Percentiles rank a stretch among this genome's conserved stretches.
Conservation (phyloP, 2,888 invertebrate genomes). For the Brenthis hecate region DNA sequence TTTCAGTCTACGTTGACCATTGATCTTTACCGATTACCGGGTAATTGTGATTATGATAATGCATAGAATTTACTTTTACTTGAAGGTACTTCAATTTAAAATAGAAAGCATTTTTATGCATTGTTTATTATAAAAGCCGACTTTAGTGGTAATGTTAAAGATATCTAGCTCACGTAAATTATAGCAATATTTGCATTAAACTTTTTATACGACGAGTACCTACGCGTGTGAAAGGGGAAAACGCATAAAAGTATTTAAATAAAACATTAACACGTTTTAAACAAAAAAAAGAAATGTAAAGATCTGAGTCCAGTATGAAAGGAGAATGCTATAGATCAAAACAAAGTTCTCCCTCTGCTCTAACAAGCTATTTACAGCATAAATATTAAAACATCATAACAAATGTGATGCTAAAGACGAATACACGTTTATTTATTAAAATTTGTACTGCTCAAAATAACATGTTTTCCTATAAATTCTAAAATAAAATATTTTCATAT, state of each 20-base stretch:
- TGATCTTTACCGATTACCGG: conserved; percentile 59
- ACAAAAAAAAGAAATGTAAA: too few relatives aligned
- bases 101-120: conserved; percentile 61
- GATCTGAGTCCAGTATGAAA: too few relatives aligned
- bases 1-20: conserved; percentile 56
- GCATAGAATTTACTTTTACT: conserved; percentile 65
- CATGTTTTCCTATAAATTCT: neutral
- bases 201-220: too few relatives aligned
- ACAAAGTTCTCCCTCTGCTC: too few relatives aligned
- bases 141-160: conserved; percentile 20
- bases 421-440: neutral
- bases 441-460: neutral
- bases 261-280: too few relatives aligned
- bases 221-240: too few relatives aligned
- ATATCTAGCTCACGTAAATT: conserved; percentile 7
- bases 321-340: too few relatives aligned
- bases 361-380: too few relatives aligned
- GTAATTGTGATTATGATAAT: conserved; percentile 62
- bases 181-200: conserved; percentile 43
- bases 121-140: conserved; percentile 46
- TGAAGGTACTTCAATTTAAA: conserved; percentile 48
- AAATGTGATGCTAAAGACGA: conserved; percentile 26
- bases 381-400: conserved; percentile 23
- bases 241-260: too few relatives aligned
- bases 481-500: conserved; percentile 1